These are phyloP conservation scores for Lasioglossum baleicum DNA, from an alignment of 1,140 invertebrate species.

Conservation along the genomic window DNA sequence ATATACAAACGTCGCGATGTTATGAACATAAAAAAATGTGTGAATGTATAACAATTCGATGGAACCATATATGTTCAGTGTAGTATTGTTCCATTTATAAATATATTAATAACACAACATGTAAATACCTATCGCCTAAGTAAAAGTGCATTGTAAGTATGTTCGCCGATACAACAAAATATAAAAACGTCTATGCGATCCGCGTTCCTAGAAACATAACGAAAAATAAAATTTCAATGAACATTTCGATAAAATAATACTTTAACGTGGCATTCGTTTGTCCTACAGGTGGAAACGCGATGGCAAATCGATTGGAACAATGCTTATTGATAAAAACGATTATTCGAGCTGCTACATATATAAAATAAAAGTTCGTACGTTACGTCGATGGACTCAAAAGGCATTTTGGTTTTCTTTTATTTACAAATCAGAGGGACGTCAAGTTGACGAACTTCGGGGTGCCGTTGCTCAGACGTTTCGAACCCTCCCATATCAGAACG, in stretches of 20 bases:
- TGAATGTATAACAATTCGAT: background rate
- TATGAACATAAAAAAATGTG: slow-evolving; percentile 11
- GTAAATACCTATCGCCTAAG: slow-evolving; percentile 15
- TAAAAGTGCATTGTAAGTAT: slow-evolving; percentile 4
- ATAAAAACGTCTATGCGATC: slow-evolving; percentile 42
- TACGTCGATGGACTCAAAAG: background rate
- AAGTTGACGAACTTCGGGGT: slow-evolving; percentile 82
- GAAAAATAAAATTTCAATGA: slow-evolving; percentile 39
- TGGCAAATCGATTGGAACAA: background rate
- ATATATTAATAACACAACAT: slow-evolving; percentile 35
- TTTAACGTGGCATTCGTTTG: slow-evolving; percentile 60
- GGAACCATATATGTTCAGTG: slow-evolving; percentile 11
- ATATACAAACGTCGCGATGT: slow-evolving; percentile 14
- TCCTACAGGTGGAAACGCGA: slow-evolving; percentile 29
- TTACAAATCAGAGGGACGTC: slow-evolving; percentile 72
- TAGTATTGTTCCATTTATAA: slow-evolving; percentile 21
- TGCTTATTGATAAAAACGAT: background rate
- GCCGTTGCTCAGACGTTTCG: slow-evolving; percentile 76
- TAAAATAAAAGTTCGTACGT: background rate
- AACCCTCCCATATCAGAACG: slow-evolving; percentile 83
- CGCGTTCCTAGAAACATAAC: slow-evolving; percentile 46
- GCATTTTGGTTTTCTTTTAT: slow-evolving; percentile 20
- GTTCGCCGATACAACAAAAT: slow-evolving; percentile 25
- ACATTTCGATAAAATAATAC: slow-evolving; percentile 71
- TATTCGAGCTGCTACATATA: background rate